Percentiles rank a stretch among this genome's conserved stretches.
Conservation (phyloP, 2,888 invertebrate species). For the Mystacides longicornis region DNA sequence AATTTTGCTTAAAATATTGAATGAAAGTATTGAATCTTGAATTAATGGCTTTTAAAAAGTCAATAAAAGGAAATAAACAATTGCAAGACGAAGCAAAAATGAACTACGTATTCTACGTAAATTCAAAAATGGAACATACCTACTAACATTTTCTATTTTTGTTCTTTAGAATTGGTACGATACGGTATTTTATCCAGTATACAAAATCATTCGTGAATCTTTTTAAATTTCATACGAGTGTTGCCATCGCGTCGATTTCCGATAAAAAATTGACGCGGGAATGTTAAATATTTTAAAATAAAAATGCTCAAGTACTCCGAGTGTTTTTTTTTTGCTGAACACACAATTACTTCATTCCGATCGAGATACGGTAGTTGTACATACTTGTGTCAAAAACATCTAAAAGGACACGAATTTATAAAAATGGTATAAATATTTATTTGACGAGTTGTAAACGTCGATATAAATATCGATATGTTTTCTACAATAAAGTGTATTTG, state of each 20-base stretch:
- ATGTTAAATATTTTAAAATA: slow-evolving; percentile 1
- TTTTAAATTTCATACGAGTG: background rate
- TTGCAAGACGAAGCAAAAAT: too few relatives aligned
- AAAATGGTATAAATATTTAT: background rate
- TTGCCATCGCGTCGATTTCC: background rate
- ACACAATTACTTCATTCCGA: background rate
- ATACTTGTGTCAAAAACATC: background rate
- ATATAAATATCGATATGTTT: background rate
- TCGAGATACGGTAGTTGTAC: background rate
- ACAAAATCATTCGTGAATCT: background rate
- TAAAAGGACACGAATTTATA: background rate
- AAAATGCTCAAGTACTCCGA: background rate
- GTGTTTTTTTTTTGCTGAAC: background rate
- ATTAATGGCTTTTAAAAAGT: too few relatives aligned
- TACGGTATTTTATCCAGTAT: too few relatives aligned
- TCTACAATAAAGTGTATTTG: background rate
- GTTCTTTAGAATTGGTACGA: too few relatives aligned
- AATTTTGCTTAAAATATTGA: too few relatives aligned
- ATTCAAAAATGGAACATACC: too few relatives aligned
- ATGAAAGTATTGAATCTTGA: too few relatives aligned
- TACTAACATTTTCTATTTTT: too few relatives aligned
- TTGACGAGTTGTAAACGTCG: background rate
- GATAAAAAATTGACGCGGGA: background rate
- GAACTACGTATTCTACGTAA: too few relatives aligned
- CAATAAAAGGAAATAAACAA: too few relatives aligned